These are phyloP conservation scores for Hiodon tergisus DNA, from an alignment of 2,113 vertebrate genomes.

Conservation along the genomic window DNA sequence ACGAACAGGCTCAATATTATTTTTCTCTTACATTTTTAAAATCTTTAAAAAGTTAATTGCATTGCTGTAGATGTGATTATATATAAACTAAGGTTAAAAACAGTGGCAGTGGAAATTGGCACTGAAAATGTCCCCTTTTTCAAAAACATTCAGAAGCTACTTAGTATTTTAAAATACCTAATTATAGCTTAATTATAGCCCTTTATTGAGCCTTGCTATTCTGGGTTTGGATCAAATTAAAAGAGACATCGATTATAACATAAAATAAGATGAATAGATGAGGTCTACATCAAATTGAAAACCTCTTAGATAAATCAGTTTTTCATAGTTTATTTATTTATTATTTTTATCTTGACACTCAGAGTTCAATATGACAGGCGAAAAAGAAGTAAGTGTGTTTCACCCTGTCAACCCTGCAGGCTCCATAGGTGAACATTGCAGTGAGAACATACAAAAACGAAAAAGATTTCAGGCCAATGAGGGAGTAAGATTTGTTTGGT, in stretches of 20 bases:
- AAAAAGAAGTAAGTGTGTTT: too few relatives aligned
- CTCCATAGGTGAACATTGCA: too few relatives aligned
- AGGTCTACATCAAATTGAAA: not conserved
- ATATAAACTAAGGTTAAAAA: too few relatives aligned
- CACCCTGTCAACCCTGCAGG: too few relatives aligned
- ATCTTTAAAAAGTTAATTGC: too few relatives aligned
- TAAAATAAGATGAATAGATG: constrained; percentile 1
- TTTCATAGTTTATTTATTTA: not conserved
- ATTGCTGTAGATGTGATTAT: too few relatives aligned
- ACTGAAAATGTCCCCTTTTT: constrained; percentile 3
- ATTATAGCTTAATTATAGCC: constrained; percentile 28
- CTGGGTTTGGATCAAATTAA: constrained; percentile 6
- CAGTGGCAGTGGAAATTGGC: not conserved
- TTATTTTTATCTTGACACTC: not conserved
- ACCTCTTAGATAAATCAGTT: not conserved
- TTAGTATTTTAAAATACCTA: constrained; percentile 17
- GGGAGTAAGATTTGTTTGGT: too few relatives aligned
- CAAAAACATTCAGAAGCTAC: constrained; percentile 14
- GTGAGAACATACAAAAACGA: too few relatives aligned
- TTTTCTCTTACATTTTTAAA: too few relatives aligned
- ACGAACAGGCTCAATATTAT: too few relatives aligned
- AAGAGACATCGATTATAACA: constrained; percentile 12
- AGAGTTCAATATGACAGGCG: not conserved
- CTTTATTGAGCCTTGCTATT: constrained; percentile 15
- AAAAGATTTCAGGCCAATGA: too few relatives aligned